Percentiles rank a stretch among this genome's conserved stretches.
Evolutionary conservation across 2,888 invertebrate genomes (phyloP).

Genomic region (Plusia festucae): DNA sequence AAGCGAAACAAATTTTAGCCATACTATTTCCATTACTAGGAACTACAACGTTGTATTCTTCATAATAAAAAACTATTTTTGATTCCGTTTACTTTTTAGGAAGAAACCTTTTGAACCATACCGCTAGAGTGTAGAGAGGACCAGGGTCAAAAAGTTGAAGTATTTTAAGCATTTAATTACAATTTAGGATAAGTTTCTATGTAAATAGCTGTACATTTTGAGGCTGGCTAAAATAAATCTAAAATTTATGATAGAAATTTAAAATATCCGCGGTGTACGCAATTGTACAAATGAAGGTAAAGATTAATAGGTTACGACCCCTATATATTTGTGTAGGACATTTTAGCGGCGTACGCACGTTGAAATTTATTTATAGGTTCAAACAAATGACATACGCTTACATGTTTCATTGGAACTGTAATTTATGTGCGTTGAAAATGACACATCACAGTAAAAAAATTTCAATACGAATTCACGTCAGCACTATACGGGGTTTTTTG

Average conservation of each 20-base stretch:
- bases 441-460: constrained; percentile 63
- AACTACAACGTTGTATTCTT: no score
- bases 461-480: constrained; percentile 59
- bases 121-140: not conserved
- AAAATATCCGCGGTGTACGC: constrained; percentile 53
- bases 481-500: constrained; percentile 51
- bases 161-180: no score
- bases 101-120: not conserved
- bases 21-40: not conserved
- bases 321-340: constrained; percentile 80
- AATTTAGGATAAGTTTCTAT: no score
- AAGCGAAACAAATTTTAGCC: not conserved
- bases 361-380: constrained; percentile 83
- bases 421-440: constrained; percentile 70
- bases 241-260: constrained; percentile 47
- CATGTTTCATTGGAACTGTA: constrained; percentile 72
- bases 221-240: constrained; percentile 13
- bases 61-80: no score
- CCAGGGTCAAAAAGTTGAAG: no score
- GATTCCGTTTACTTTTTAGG: no score
- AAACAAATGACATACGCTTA: constrained; percentile 77
- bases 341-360: constrained; percentile 81
- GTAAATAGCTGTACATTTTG: no score
- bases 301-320: constrained; percentile 81
- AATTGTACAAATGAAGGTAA: constrained; percentile 74